A percentile compares a stretch with the other conserved stretches of the same genome.
phyloP scores from a whole-genome alignment of 2,888 invertebrate species.

The Zygogramma bicolorata region DNA sequence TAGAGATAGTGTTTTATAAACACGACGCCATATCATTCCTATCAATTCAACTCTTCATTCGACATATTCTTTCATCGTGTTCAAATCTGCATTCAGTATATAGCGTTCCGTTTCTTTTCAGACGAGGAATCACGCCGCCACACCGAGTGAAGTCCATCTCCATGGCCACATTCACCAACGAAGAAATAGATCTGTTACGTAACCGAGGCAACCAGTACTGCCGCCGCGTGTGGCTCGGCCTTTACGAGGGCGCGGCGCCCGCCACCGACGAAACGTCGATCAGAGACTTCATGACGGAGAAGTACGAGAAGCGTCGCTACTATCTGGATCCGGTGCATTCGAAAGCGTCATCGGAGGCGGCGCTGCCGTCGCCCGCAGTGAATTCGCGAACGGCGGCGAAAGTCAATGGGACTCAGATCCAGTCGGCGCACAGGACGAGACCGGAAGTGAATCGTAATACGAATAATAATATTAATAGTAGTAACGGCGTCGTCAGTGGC shows the following conservation, averaged over 20 bases:
- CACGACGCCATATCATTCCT: too few species aligned
- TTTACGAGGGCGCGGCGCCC: constrained; percentile 81
- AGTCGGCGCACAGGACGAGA: constrained; percentile 51
- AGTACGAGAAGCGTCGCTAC: constrained; percentile 91
- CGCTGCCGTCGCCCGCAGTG: constrained; percentile 11
- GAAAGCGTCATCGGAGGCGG: constrained; percentile 34
- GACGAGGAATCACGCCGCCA: constrained; percentile 96
- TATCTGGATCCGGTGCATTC: constrained; percentile 59
- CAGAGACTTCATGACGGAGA: constrained; percentile 92
- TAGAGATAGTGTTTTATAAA: too few species aligned
- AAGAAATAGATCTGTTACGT: constrained; percentile 93
- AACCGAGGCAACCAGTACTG: constrained; percentile 94
- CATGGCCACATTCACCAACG: constrained; percentile 96
- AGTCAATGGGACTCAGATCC: constrained; percentile 48
- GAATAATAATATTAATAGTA: too few species aligned
- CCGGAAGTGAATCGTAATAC: constrained; percentile 53
- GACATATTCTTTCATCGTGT: too few species aligned
- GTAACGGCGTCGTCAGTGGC: constrained; percentile 27
- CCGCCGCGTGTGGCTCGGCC: constrained; percentile 91
- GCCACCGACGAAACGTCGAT: constrained; percentile 88
- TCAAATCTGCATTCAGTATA: too few species aligned
- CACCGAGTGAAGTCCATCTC: constrained; percentile 98
- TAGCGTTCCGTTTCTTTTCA: constrained; percentile 70
- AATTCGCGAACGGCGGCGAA: constrained; percentile 46
- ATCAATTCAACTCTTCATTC: too few species aligned